Conservation (phyloP, 2,113 vertebrate genomes). For the Carassius auratus region DNA sequence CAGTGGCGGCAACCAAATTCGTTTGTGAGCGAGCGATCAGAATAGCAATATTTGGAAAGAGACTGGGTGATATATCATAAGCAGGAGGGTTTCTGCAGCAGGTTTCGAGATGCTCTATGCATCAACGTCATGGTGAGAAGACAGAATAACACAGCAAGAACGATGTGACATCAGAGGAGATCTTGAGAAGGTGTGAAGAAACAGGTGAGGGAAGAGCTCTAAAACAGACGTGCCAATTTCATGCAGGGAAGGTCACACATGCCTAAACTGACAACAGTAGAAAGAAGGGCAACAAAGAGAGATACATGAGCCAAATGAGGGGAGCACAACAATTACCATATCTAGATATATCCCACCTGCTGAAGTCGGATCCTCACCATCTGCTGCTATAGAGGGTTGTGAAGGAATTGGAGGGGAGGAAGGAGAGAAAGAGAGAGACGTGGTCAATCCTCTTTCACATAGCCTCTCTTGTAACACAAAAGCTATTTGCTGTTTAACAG, state of each 20-base stretch:
- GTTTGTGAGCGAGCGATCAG: background rate
- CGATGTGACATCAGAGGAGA: background rate
- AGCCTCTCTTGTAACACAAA: background rate
- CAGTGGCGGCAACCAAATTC: background rate
- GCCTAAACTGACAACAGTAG: conserved; percentile 32
- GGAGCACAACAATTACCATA: conserved; percentile 61
- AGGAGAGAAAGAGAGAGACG: conserved; percentile 31
- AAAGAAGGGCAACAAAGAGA: conserved; percentile 22
- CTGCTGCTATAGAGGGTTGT: conserved; percentile 69
- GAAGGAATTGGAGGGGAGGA: conserved; percentile 28
- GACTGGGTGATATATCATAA: background rate
- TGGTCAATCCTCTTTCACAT: conserved; percentile 59
- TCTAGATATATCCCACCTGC: conserved; percentile 76
- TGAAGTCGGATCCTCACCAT: conserved; percentile 79
- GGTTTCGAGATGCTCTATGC: background rate
- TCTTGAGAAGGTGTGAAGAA: background rate
- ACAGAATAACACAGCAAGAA: conserved; percentile 27
- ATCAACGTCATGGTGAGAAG: background rate
- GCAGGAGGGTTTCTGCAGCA: background rate
- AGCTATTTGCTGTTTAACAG: background rate
- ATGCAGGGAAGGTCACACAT: conserved; percentile 16
- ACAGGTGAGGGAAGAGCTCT: background rate
- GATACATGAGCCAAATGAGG: conserved; percentile 38
- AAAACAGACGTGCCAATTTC: conserved; percentile 23
- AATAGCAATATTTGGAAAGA: background rate